Conservation (phyloP, 2,113 vertebrate species). For the Apteryx mantelli region DNA sequence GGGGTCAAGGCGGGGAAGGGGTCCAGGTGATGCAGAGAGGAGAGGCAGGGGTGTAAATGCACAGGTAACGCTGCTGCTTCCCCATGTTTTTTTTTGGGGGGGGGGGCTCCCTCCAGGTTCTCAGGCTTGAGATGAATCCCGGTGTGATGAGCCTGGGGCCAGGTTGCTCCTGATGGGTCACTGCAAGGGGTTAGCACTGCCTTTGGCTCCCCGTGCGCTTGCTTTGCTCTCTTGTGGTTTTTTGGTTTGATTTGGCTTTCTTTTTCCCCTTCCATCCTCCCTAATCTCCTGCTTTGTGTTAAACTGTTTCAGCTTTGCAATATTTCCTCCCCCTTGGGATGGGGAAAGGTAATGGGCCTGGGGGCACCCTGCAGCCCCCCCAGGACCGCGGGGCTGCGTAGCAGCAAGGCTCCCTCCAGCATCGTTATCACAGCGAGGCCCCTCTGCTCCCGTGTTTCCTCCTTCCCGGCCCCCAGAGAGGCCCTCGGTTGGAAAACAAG, state of each 20-base stretch:
- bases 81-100: neutral
- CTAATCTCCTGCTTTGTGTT: neutral
- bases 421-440: accelerated
- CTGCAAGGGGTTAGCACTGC: neutral
- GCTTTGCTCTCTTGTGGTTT: too few species aligned
- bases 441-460: neutral
- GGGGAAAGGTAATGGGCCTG: too few species aligned
- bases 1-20: too few species aligned
- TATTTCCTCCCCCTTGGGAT: neutral
- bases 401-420: neutral
- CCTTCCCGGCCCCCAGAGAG: neutral
- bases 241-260: too few species aligned
- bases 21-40: too few species aligned
- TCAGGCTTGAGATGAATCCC: neutral
- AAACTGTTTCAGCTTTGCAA: neutral
- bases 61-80: neutral
- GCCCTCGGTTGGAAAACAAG: neutral
- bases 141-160: neutral
- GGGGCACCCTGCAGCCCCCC: neutral
- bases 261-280: too few species aligned
- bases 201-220: neutral
- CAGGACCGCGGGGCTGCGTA: accelerated
- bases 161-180: neutral
- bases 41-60: too few species aligned
- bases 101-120: neutral